Conservation (phyloP, 1,140 invertebrate species). For the Macrobrachium rosenbergii region DNA sequence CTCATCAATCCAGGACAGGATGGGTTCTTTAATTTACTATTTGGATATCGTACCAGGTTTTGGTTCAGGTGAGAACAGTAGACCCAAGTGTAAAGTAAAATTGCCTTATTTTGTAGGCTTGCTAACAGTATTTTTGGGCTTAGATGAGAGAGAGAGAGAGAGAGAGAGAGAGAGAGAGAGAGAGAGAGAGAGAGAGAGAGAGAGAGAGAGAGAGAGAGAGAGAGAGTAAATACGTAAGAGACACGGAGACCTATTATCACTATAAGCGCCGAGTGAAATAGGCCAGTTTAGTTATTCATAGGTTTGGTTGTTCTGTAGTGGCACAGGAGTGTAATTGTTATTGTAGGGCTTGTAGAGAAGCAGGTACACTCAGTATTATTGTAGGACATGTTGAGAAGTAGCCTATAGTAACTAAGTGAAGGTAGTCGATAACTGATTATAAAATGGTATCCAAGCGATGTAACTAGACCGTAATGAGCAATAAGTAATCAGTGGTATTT, state of each 20-base stretch:
- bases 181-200: slow-evolving; percentile 19
- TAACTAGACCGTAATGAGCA: too few relatives aligned
- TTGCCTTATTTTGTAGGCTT: background rate
- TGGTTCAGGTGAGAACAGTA: background rate
- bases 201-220: background rate
- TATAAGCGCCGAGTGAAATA: background rate
- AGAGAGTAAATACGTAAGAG: background rate
- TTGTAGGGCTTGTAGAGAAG: too few relatives aligned
- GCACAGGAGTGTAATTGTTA: too few relatives aligned
- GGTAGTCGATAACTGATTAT: too few relatives aligned
- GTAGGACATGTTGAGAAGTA: too few relatives aligned
- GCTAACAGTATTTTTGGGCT: background rate
- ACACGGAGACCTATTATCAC: background rate
- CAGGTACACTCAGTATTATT: too few relatives aligned
- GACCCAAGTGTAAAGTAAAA: background rate
- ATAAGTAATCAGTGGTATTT: too few relatives aligned
- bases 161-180: slow-evolving; percentile 10
- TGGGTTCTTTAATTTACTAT: too few relatives aligned
- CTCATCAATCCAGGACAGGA: too few relatives aligned
- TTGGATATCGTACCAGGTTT: too few relatives aligned
- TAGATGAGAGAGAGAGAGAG: background rate
- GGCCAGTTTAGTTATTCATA: background rate
- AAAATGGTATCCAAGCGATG: too few relatives aligned
- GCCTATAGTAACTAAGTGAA: too few relatives aligned
- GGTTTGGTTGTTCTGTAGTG: background rate